Percentiles rank a stretch among this genome's conserved stretches.
These are phyloP conservation scores for Eupithecia abbreviata DNA, from an alignment of 2,888 invertebrate genomes.

Conservation along the genomic window DNA sequence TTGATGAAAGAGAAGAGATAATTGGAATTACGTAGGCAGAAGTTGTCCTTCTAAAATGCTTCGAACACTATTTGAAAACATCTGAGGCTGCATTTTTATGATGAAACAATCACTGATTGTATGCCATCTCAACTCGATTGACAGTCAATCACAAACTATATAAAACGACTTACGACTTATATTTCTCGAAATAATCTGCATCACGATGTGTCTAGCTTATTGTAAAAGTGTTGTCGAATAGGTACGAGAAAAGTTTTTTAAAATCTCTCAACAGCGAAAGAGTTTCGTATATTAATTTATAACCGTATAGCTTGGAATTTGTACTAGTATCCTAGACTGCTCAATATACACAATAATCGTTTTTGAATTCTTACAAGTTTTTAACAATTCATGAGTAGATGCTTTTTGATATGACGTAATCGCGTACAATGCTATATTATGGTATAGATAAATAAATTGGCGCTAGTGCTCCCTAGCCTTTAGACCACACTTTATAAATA, in stretches of 20 bases:
- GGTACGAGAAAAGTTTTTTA: conserved; percentile 14
- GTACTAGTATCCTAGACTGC: conserved; percentile 46
- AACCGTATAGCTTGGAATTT: conserved; percentile 44
- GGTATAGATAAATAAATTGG: conserved; percentile 44
- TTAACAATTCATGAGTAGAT: conserved; percentile 46
- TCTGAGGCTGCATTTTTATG: too few relatives aligned
- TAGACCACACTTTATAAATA: neutral
- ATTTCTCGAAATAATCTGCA: neutral
- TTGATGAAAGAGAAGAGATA: neutral
- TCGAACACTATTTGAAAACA: neutral
- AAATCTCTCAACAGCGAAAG: neutral
- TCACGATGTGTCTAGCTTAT: neutral
- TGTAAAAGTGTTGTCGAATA: neutral
- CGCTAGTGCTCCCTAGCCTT: conserved; percentile 45
- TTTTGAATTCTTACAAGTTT: conserved; percentile 47
- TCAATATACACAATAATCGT: conserved; percentile 48
- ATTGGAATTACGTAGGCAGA: neutral
- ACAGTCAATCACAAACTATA: neutral
- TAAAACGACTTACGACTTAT: neutral
- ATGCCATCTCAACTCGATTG: too few relatives aligned
- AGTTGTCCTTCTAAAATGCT: neutral
- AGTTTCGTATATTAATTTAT: conserved; percentile 35
- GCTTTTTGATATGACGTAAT: conserved; percentile 55
- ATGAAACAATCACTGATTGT: neutral
- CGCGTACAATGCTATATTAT: conserved; percentile 34